Evolutionary conservation across 2,797 vertebrate genomes (phyloP).

Genomic region (Falco berigora): DNA sequence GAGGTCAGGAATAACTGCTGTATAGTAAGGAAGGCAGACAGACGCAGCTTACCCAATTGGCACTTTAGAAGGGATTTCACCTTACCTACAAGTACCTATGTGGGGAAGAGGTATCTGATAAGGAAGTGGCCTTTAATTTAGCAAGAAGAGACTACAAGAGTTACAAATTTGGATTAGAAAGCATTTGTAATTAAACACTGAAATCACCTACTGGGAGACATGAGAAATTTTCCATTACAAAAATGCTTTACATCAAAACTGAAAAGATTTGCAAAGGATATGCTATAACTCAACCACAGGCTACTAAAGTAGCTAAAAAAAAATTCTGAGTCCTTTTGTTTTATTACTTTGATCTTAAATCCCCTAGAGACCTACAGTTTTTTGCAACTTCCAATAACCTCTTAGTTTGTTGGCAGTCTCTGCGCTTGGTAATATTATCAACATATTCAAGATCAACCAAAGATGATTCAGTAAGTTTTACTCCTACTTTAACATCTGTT

Average conservation of each 20-base stretch:
- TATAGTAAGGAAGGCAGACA: neutral
- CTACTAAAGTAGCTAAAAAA: neutral
- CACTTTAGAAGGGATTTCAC: neutral
- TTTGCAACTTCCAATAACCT: slow-evolving; percentile 1
- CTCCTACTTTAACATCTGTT: neutral
- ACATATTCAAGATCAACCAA: neutral
- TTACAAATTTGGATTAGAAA: neutral
- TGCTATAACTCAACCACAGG: neutral
- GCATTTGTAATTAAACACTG: neutral
- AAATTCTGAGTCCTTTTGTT: neutral
- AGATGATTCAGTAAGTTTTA: neutral
- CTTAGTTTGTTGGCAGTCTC: neutral
- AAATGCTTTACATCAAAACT: neutral
- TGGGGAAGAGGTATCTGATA: neutral
- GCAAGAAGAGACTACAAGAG: neutral
- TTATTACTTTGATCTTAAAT: slow-evolving; percentile 26
- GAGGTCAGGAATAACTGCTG: neutral
- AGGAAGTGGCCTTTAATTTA: neutral
- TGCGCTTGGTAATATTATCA: neutral
- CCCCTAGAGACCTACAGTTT: neutral
- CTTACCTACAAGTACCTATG: neutral
- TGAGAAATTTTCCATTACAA: neutral
- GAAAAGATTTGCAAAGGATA: neutral
- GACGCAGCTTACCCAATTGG: neutral
- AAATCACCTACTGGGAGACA: neutral